Evolutionary conservation across 2,797 vertebrate genomes (phyloP).

Genomic region (Stomatorhinus walkeri): DNA sequence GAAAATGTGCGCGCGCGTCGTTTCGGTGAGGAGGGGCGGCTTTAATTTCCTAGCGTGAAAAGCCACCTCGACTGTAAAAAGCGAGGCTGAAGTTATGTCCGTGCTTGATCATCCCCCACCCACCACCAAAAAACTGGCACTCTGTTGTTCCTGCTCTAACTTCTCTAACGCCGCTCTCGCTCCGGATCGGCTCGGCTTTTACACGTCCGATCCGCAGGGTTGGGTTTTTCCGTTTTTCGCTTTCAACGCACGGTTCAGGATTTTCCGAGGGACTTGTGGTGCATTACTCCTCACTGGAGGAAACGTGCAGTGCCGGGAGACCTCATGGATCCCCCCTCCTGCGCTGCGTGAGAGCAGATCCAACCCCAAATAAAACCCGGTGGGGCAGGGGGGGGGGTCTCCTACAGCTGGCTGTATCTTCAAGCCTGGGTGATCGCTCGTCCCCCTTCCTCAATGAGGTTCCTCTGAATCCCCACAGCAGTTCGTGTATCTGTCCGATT

Average conservation of each 20-base stretch:
- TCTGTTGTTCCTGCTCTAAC: not conserved
- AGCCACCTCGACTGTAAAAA: constrained; percentile 16
- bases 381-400: not conserved
- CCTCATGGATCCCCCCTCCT: not conserved
- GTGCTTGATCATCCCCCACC: constrained; percentile 4
- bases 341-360: not conserved
- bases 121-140: not conserved
- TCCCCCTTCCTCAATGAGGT: not conserved
- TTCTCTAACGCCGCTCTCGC: not conserved
- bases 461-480: not conserved
- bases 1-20: constrained; percentile 34
- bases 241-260: not conserved
- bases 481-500: not conserved
- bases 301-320: not conserved
- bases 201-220: not conserved
- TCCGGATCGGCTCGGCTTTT: not conserved
- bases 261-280: not conserved
- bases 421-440: not conserved
- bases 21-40: constrained; percentile 21
- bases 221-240: not conserved
- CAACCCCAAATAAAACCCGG: not conserved
- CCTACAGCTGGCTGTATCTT: not conserved
- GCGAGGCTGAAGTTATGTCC: constrained; percentile 3
- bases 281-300: not conserved
- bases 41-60: not conserved